These are phyloP conservation scores for Hypanus sabinus DNA, from an alignment of 2,113 vertebrate species.

Conservation along the genomic window DNA sequence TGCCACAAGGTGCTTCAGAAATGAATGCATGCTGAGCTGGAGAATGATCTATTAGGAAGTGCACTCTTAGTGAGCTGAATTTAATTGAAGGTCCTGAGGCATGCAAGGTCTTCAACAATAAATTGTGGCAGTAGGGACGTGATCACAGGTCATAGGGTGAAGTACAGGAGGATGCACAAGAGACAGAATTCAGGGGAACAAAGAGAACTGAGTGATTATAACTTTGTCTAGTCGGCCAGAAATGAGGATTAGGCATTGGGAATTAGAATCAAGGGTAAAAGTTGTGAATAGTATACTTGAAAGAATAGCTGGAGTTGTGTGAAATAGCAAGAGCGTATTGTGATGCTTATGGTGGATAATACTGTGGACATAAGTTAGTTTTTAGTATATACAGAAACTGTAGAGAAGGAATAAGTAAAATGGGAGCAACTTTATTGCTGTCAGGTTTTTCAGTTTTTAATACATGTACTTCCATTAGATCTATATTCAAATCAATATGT, in stretches of 20 bases:
- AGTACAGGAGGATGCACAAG: neutral
- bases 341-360: neutral
- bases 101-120: neutral
- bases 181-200: neutral
- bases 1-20: neutral
- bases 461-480: neutral
- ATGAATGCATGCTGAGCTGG: neutral
- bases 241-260: neutral
- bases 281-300: neutral
- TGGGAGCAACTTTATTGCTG: neutral
- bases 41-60: neutral
- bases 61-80: neutral
- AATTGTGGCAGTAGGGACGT: neutral
- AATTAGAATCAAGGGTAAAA: neutral
- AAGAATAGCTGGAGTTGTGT: neutral
- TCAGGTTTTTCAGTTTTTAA: neutral
- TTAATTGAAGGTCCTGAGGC: neutral
- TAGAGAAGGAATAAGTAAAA: neutral
- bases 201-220: neutral
- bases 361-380: neutral
- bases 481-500: neutral
- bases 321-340: neutral
- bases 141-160: neutral
- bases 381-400: neutral
- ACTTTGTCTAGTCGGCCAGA: neutral